Conservation (phyloP, 2,797 vertebrate genomes). For the Spinibarbus caldwelli region DNA sequence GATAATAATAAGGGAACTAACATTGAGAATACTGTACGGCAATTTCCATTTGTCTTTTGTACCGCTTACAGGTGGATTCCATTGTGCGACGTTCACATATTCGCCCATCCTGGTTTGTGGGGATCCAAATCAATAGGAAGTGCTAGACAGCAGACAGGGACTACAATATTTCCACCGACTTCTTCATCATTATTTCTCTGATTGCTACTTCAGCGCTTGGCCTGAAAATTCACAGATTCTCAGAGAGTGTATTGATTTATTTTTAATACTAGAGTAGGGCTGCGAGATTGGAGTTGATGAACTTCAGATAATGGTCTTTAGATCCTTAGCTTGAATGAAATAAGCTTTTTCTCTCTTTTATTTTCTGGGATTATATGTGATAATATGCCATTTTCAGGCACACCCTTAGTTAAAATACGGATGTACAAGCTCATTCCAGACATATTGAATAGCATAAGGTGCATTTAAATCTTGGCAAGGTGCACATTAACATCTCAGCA, state of each 20-base stretch:
- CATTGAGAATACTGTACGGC: constrained; percentile 46
- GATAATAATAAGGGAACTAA: constrained; percentile 49
- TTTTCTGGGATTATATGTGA: neutral
- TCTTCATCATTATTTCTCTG: constrained; percentile 52
- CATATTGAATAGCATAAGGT: neutral
- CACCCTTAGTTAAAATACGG: neutral
- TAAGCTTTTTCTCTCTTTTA: neutral
- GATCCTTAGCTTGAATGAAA: constrained; percentile 3
- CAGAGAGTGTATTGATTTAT: constrained; percentile 35
- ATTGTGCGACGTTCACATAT: constrained; percentile 56
- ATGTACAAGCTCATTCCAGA: neutral
- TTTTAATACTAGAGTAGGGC: constrained; percentile 38
- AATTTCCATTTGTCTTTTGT: constrained; percentile 60
- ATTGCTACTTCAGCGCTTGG: constrained; percentile 34
- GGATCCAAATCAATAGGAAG: constrained; percentile 46
- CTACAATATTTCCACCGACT: constrained; percentile 46
- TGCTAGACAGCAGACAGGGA: constrained; percentile 46
- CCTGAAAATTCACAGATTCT: constrained; percentile 18
- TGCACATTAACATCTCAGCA: neutral
- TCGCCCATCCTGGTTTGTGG: constrained; percentile 38
- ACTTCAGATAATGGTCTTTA: constrained; percentile 36
- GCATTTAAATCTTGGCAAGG: constrained; percentile 15
- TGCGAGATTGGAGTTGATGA: constrained; percentile 25
- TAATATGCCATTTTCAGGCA: neutral
- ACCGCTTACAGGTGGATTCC: constrained; percentile 49